Conservation (phyloP, 2,888 invertebrate species). For the Noctua comes region DNA sequence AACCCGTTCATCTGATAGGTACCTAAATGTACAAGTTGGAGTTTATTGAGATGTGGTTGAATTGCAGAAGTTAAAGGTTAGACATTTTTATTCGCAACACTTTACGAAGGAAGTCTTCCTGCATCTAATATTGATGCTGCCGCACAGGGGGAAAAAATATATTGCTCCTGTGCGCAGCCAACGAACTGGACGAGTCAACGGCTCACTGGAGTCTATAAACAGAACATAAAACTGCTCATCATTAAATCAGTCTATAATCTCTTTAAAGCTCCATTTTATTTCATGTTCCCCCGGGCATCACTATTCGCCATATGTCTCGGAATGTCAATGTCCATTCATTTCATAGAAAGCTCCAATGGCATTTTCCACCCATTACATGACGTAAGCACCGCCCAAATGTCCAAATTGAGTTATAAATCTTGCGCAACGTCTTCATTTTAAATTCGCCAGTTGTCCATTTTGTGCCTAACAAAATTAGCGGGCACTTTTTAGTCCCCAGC, state of each 20-base stretch:
- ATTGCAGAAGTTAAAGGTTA: not conserved
- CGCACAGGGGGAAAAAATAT: not conserved
- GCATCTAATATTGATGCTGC: constrained; percentile 6
- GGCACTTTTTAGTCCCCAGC: constrained; percentile 75
- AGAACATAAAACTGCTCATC: constrained; percentile 43
- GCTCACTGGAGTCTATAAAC: constrained; percentile 35
- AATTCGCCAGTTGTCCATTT: constrained; percentile 75
- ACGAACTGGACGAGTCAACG: not conserved
- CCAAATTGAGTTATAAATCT: constrained; percentile 79
- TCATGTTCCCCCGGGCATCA: constrained; percentile 38
- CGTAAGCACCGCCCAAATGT: constrained; percentile 62
- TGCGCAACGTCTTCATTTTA: constrained; percentile 74
- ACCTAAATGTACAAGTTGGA: constrained; percentile 13
- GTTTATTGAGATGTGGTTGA: constrained; percentile 5
- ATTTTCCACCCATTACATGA: constrained; percentile 66
- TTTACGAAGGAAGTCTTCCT: not conserved
- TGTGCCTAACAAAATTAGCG: constrained; percentile 79
- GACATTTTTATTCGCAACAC: not conserved
- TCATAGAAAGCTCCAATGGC: constrained; percentile 52
- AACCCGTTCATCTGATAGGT: not conserved
- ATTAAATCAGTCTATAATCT: constrained; percentile 60
- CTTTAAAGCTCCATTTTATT: constrained; percentile 48
- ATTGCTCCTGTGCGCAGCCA: not conserved
- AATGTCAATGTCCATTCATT: constrained; percentile 57
- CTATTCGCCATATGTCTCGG: constrained; percentile 42